These are phyloP conservation scores for Thunnus thynnus DNA, from an alignment of 2,113 vertebrate species.

Conservation along the genomic window DNA sequence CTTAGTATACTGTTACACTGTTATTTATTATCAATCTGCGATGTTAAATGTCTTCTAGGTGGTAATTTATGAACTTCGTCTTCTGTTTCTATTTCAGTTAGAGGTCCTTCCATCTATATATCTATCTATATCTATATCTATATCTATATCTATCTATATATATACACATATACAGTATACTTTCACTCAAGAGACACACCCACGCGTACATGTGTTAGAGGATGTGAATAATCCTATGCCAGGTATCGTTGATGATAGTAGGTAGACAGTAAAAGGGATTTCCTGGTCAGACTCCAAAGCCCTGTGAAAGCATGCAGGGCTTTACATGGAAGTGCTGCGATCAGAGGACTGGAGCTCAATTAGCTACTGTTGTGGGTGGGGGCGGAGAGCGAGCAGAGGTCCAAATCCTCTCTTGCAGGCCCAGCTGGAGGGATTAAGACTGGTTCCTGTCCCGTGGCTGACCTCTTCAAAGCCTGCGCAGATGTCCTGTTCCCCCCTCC, in stretches of 20 bases:
- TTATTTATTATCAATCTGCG: too few relatives aligned
- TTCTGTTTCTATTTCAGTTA: too few relatives aligned
- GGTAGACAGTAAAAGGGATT: slow-evolving; percentile 61
- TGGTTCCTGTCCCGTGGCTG: slow-evolving; percentile 84
- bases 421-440: slow-evolving; percentile 83
- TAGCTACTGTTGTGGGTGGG: slow-evolving; percentile 77
- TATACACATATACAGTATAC: not conserved
- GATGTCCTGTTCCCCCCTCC: slow-evolving; percentile 77
- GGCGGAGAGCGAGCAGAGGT: slow-evolving; percentile 53
- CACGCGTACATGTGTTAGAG: not conserved
- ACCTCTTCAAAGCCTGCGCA: slow-evolving; percentile 84
- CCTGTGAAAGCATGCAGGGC: slow-evolving; percentile 62
- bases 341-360: slow-evolving; percentile 69
- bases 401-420: slow-evolving; percentile 75
- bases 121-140: not conserved
- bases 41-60: too few relatives aligned
- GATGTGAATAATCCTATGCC: slow-evolving; percentile 39
- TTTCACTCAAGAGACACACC: not conserved
- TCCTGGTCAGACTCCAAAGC: slow-evolving; percentile 56
- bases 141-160: not conserved
- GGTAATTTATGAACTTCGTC: too few relatives aligned
- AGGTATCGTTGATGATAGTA: slow-evolving; percentile 25
- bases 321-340: slow-evolving; percentile 68
- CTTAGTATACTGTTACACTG: too few relatives aligned
- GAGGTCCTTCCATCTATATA: not conserved